phyloP scores from a whole-genome alignment of 92 coral and sea anemone genomes.

The Epizoanthus fatuus region DNA sequence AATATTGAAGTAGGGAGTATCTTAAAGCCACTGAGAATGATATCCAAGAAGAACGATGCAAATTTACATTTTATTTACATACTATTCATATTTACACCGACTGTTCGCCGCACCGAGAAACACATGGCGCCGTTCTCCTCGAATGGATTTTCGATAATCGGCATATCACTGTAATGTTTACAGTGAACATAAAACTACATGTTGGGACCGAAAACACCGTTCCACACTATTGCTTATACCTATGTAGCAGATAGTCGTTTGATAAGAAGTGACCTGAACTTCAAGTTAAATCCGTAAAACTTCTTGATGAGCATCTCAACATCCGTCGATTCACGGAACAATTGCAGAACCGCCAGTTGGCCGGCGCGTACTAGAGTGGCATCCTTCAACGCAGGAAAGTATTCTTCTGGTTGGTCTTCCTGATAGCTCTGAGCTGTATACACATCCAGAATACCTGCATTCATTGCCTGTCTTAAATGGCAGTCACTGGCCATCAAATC shows the following conservation, averaged over 20 bases:
- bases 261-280: not conserved
- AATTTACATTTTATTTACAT: no score
- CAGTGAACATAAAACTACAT: no score
- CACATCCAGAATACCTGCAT: not conserved
- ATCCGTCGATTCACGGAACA: not conserved
- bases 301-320: not conserved
- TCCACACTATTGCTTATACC: not conserved
- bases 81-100: no score
- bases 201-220: no score
- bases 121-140: no score
- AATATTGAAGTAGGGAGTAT: no score
- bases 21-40: no score
- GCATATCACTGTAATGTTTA: no score
- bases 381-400: not conserved
- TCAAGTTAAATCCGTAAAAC: not conserved
- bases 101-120: no score
- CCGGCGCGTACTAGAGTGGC: not conserved
- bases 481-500: not conserved
- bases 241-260: not conserved
- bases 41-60: no score
- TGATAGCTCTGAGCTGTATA: not conserved
- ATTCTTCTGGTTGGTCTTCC: not conserved
- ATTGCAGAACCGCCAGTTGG: not conserved
- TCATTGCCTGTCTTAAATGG: not conserved
- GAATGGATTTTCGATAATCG: no score